Conservation (phyloP, 1,140 invertebrate genomes). For the Monomorium pharaonis region DNA sequence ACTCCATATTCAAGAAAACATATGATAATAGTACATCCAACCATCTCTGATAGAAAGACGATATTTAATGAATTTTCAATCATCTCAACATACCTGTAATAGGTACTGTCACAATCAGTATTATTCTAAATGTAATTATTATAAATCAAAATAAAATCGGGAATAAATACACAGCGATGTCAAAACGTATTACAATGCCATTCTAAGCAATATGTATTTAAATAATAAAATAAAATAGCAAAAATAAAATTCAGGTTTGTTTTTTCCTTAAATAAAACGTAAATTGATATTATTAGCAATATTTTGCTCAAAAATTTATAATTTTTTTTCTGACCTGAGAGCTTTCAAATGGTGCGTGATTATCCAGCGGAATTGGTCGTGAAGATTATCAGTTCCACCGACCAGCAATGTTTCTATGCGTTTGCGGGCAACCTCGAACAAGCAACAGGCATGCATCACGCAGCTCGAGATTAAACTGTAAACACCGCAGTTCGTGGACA, state of each 20-base stretch:
- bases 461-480: conserved; percentile 78
- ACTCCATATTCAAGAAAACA: conserved; percentile 81
- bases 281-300: neutral
- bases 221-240: neutral
- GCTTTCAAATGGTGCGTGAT: conserved; percentile 74
- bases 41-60: conserved; percentile 80
- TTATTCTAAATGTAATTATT: conserved; percentile 5
- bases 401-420: conserved; percentile 67
- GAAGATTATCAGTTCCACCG: conserved; percentile 14
- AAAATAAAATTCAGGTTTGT: neutral
- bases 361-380: conserved; percentile 56
- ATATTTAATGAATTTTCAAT: conserved; percentile 78
- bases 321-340: conserved; percentile 67
- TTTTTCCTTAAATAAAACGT: neutral
- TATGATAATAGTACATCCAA: conserved; percentile 79
- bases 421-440: conserved; percentile 75
- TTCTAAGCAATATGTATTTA: neutral
- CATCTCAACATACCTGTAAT: conserved; percentile 76
- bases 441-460: conserved; percentile 77
- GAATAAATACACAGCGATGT: neutral
- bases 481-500: conserved; percentile 79
- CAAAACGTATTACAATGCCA: neutral
- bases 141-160: neutral
- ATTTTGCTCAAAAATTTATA: neutral
- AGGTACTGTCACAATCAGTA: neutral